phyloP scores from a whole-genome alignment of 2,888 invertebrate species.

The Parascotia fuliginaria region DNA sequence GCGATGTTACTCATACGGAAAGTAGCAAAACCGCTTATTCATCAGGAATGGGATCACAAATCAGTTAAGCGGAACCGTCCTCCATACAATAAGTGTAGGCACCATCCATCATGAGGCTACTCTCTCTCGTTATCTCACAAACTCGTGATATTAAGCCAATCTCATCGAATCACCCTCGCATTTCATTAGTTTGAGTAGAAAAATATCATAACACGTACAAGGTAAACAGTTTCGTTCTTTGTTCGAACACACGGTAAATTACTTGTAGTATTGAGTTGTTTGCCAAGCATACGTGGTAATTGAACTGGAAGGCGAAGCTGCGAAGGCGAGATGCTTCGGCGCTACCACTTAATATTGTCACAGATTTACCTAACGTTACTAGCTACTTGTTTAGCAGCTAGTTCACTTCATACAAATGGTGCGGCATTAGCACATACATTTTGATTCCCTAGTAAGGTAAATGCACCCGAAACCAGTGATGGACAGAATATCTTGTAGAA shows the following conservation, averaged over 20 bases:
- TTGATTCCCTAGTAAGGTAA: too few species aligned
- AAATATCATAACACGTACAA: conserved; percentile 48
- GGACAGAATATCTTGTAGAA: too few species aligned
- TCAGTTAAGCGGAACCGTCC: conserved; percentile 43
- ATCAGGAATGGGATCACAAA: conserved; percentile 45
- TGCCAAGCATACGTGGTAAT: conserved; percentile 44
- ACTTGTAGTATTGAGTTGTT: conserved; percentile 51
- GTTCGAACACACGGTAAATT: conserved; percentile 42
- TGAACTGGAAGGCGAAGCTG: conserved; percentile 18
- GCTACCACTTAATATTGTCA: conserved; percentile 12
- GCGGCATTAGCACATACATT: not conserved
- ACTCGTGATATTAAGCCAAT: conserved; percentile 41
- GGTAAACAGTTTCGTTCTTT: conserved; percentile 43
- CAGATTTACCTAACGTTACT: too few species aligned
- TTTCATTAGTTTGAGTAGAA: conserved; percentile 51
- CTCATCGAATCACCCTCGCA: conserved; percentile 37
- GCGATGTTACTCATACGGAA: not conserved
- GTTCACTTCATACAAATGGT: not conserved
- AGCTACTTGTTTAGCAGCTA: not conserved
- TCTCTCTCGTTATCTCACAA: conserved; percentile 27
- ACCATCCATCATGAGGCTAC: conserved; percentile 38
- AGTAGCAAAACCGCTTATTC: conserved; percentile 32
- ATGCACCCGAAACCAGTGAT: too few species aligned
- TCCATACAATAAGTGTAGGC: conserved; percentile 28
- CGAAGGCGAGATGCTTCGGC: conserved; percentile 9